These are phyloP conservation scores for Oryctolagus cuniculus DNA, from an alignment of 2,113 vertebrate genomes.

Conservation along the genomic window mOryCun1.1 NC_091433.1:110567501-110568000, in stretches of 20 bases:
- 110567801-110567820: constrained; percentile 13
- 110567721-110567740: background rate
- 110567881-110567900: constrained; percentile 25
- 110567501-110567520: background rate
- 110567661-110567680: constrained; percentile 34
- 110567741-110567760: constrained; percentile 45
- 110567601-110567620: background rate
- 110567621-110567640: background rate
- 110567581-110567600: background rate
- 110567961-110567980: constrained; percentile 96
- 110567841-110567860: constrained; percentile 52
- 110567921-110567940: background rate
- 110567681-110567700: constrained; percentile 11
- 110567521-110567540: background rate
- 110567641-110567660: constrained; percentile 50
- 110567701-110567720: constrained; percentile 31
- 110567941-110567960: constrained; percentile 88
- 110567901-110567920: background rate
- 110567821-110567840: background rate
- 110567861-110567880: background rate
- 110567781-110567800: constrained; percentile 50
- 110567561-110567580: background rate
- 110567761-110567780: constrained; percentile 14
- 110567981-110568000: constrained; percentile 95
- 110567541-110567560: constrained; percentile 7